phyloP scores from a whole-genome alignment of 2,888 invertebrate genomes.

The Lycaena phlaeas region DNA sequence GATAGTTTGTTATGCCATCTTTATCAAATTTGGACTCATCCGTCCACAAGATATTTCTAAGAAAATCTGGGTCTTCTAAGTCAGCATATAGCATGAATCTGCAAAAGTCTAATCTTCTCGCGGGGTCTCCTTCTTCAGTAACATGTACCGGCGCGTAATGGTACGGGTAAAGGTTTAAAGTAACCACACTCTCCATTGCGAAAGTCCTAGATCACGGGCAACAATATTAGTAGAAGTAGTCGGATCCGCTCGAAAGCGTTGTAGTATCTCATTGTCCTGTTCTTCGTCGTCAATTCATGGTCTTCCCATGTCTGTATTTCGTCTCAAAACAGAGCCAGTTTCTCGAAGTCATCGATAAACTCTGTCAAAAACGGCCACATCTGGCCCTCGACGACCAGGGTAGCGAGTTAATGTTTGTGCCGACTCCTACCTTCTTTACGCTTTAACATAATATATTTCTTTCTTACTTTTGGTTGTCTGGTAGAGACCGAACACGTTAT shows the following conservation, averaged over 20 bases:
- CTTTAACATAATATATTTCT: no score
- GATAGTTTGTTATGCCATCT: no score
- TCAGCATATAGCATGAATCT: not conserved
- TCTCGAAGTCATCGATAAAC: slow-evolving; percentile 17
- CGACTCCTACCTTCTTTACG: no score
- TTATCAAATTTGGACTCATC: no score
- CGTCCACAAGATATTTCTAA: no score
- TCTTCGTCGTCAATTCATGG: slow-evolving; percentile 4
- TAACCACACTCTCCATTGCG: not conserved
- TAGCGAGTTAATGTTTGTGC: slow-evolving; percentile 20
- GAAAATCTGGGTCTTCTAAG: no score
- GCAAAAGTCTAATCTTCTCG: not conserved
- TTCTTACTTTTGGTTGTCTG: no score
- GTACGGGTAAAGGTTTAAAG: not conserved
- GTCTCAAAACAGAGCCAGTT: slow-evolving; percentile 7
- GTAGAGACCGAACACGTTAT: no score
- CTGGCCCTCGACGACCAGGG: slow-evolving; percentile 22
- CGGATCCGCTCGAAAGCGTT: not conserved
- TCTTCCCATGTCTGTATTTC: slow-evolving; percentile 1
- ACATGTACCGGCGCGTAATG: not conserved
- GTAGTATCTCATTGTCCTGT: not conserved
- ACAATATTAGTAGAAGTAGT: not conserved
- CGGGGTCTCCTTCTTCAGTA: not conserved
- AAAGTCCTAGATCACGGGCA: not conserved
- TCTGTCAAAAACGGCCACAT: slow-evolving; percentile 21